Base-by-base conservation (phyloP, 2,797 vertebrate species). In the Enteromius unitaeniatus region DNA sequence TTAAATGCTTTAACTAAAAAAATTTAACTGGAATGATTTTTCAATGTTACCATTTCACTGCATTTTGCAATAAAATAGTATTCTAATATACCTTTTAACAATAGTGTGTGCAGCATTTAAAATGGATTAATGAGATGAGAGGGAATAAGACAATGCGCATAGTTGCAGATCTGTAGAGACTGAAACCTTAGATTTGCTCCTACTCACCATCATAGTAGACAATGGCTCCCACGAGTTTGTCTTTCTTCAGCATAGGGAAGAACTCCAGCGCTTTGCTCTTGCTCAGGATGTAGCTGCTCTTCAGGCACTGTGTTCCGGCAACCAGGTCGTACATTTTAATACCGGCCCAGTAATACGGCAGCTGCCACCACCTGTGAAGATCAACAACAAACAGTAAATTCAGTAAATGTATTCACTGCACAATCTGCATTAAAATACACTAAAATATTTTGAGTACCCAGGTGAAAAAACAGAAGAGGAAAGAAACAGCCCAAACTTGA, bases 311-410 rank as follows among this genome's bases (percentile, higher is more conserved):
- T 73, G 93, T 94, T 84, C 98, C 98, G 0, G 98, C 97, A 89
- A 99, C 97, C 73, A 99, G 60, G 92, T 99, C 98, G 2, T 99
- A 99, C 26, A 99, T 94, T 91, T 99, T 99, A 84, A 99, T 99
- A 65, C 98, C 98, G 0, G 96, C 90, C 98, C 98, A 99, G 93
- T 97, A 99, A 91, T 99, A 99, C 0, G 98, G 98, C 90, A 99
- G 15, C 94, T 99, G 98, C 98, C 98, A 99, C 98, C 98, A 99
- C 75, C 98, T 99, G 82, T 7, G 9, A 15, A 64, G 58, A 79
- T 55, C 28, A 55, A 21, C 51, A 49, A 49, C 21, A 73, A 51
- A 82, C 34, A 77, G n/a, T 69, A 1, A 69, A 69, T 42, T 68
- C n/a, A 42, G 17, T n/a, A 42, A 77, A 51, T 15, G 4, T 31